These are phyloP conservation scores for Lepeophtheirus salmonis DNA, from an alignment of 1,140 invertebrate genomes.

Conservation along the genomic window DNA sequence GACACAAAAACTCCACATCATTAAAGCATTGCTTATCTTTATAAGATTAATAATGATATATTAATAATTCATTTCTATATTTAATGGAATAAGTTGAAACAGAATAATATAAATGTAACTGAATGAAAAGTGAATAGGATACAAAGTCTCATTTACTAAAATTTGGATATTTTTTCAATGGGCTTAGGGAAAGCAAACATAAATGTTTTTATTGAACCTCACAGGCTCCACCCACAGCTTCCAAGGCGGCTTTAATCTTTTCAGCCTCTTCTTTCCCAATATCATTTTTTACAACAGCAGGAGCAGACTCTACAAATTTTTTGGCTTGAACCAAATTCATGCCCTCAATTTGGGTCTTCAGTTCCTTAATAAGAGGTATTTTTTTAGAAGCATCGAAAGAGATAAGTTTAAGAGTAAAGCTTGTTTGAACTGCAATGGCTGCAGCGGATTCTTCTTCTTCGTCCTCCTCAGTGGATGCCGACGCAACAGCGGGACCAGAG, in stretches of 20 bases:
- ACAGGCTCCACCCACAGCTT: conserved; percentile 62
- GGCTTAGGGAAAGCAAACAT: no score
- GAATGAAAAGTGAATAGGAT: no score
- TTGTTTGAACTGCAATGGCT: conserved; percentile 36
- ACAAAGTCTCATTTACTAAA: no score
- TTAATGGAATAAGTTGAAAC: no score
- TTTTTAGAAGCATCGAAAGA: conserved; percentile 88
- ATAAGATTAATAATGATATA: no score
- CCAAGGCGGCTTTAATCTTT: conserved; percentile 60
- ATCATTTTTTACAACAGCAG: conserved; percentile 68
- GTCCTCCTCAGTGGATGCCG: conserved; percentile 26
- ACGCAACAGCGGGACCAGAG: conserved; percentile 32
- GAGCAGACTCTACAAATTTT: conserved; percentile 89
- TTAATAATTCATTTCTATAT: no score
- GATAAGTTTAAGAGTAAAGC: conserved; percentile 59
- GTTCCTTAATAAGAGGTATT: conserved; percentile 84
- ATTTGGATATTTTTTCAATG: no score
- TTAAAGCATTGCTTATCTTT: no score
- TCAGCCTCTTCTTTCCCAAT: conserved; percentile 87
- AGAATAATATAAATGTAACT: no score
- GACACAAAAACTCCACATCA: no score
- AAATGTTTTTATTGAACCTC: no score
- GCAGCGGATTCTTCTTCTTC: conserved; percentile 37
- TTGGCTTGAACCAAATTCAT: conserved; percentile 96
- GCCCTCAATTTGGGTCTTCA: conserved; percentile 69